Conservation (phyloP, 2,113 vertebrate species). For the Pedionomus torquatus region DNA sequence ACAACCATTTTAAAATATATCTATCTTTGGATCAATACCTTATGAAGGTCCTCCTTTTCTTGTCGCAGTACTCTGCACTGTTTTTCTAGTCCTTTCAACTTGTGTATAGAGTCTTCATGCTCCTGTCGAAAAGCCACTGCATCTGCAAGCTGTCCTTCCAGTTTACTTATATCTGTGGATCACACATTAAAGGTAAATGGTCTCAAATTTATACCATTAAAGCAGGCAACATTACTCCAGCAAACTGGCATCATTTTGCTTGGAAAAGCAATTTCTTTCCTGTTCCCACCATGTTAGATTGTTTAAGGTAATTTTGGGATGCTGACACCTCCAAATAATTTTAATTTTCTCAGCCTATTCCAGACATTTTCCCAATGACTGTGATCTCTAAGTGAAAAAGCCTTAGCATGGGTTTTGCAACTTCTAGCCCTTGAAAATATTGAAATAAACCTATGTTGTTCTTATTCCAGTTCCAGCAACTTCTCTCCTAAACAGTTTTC, state of each 20-base stretch:
- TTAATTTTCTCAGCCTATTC: not conserved
- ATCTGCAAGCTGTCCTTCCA: slow-evolving; percentile 92
- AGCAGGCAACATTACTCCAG: not conserved
- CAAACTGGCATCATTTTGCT: not conserved
- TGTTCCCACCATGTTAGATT: not conserved
- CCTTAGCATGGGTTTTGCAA: not conserved
- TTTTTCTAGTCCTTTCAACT: slow-evolving; percentile 87
- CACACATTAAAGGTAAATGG: not conserved
- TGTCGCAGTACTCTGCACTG: slow-evolving; percentile 86
- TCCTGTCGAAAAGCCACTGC: slow-evolving; percentile 87
- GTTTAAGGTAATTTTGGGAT: not conserved
- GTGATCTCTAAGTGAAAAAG: not conserved
- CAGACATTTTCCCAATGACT: not conserved
- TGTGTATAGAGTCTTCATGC: slow-evolving; percentile 87
- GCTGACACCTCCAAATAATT: not conserved
- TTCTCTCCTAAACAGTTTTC: not conserved
- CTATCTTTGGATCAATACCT: slow-evolving; percentile 75
- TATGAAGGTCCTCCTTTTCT: slow-evolving; percentile 93
- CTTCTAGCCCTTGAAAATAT: not conserved
- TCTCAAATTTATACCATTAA: not conserved
- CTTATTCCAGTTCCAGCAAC: not conserved
- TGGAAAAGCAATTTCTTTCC: not conserved
- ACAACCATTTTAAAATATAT: not conserved
- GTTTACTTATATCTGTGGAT: slow-evolving; percentile 85
- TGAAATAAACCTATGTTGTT: not conserved